Base-by-base conservation (phyloP, 2,888 invertebrate species). In the Drosophila kuntzei region DNA sequence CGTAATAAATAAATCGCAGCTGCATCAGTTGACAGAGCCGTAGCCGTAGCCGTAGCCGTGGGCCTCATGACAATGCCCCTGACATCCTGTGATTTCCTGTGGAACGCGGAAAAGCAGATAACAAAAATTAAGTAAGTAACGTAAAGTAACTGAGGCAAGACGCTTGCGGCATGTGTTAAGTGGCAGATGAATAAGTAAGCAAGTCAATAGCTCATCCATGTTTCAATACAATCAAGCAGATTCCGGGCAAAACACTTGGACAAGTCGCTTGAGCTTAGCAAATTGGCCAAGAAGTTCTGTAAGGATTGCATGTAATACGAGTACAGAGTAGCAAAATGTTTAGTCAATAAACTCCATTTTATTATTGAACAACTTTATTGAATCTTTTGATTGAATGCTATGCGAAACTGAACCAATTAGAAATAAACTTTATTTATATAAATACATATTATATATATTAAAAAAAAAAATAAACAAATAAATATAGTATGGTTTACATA, bases 1-100 rank as follows among this genome's bases (percentile, higher is more conserved):
- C 70, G 76, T 87, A 87, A 84, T 83, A 83, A 84, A 76, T 75
- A 87, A 81, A 81, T 87, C 84, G 67, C 82, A 81, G 85, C 76
- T 81, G 71, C 76, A 81, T 79, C 82, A 73, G 75, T 81, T 87
- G 73, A 55, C 54, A 61, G 43, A 46, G 54, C 32, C 59, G 36
- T 61, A 29, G 65, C 61, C 63, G 47, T 59, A 46, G 54, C 32
- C 59, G 36, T 61, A 29, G 65, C 61, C 63, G 47, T 59, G 47
- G 53, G 81, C 63, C 85, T 65, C 61, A 50, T 60, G 71, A 66
- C 81, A 75, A 76, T 78, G 65, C 61, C 67, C 64, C 69, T 65
- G 63, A 74, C 74, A 57, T 71, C 71, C 29, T 81, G 72, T 78
- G 87, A 81, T 83, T 81, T 81, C 55, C 73, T 87, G 79, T 63